Conservation (phyloP, 2,888 invertebrate genomes). For the Tipula lateralis region DNA sequence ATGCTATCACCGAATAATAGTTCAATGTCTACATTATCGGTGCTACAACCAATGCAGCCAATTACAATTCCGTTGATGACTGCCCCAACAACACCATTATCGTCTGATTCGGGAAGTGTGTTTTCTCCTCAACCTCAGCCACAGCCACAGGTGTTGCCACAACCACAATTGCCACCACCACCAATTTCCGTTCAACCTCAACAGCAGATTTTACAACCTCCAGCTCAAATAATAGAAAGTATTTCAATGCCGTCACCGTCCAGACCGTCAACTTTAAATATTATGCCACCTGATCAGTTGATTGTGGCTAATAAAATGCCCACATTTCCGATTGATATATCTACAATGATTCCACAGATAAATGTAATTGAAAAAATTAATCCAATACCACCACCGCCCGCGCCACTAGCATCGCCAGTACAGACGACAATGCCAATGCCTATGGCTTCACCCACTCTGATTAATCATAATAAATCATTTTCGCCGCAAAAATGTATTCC, state of each 20-base stretch:
- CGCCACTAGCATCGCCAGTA: background rate
- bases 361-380: background rate
- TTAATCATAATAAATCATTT: background rate
- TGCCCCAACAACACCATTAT: background rate
- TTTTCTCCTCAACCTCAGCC: slow-evolving; percentile 32
- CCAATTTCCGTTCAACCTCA: background rate
- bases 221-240: slow-evolving; percentile 32
- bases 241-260: slow-evolving; percentile 29
- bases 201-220: slow-evolving; percentile 30
- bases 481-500: background rate
- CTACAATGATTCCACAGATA: slow-evolving; percentile 26
- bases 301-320: background rate
- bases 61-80: background rate
- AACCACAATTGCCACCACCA: background rate
- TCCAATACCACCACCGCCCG: background rate
- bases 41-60: background rate
- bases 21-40: background rate
- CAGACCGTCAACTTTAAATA: background rate
- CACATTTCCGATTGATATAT: background rate
- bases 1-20: slow-evolving; percentile 43
- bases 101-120: background rate
- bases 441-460: background rate
- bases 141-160: slow-evolving; percentile 21
- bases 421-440: background rate
- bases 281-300: background rate